Percentiles rank a stretch among this genome's conserved stretches.
These are phyloP conservation scores for Triplophysa rosa DNA, from an alignment of 2,113 vertebrate species.

Conservation along the genomic window DNA sequence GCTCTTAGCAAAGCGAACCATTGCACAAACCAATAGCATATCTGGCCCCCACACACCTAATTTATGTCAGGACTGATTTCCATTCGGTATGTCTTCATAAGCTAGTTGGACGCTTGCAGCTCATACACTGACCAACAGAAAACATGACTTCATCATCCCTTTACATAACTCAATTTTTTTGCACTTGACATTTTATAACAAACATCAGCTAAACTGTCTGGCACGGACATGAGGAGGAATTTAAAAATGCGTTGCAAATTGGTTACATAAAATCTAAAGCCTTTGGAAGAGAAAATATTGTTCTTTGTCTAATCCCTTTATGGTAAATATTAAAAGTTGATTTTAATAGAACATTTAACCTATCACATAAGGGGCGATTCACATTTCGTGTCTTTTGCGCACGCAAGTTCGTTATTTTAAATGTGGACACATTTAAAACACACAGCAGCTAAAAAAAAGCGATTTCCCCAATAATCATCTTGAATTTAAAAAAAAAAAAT, in stretches of 20 bases:
- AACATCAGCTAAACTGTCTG: neutral
- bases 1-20: neutral
- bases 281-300: neutral
- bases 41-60: slow-evolving; percentile 22
- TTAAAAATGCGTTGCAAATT: neutral
- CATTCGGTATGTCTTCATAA: neutral
- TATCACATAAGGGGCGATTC: no score
- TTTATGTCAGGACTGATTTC: slow-evolving; percentile 28
- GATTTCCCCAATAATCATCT: no score
- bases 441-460: no score
- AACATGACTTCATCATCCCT: slow-evolving; percentile 18
- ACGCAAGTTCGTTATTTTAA: no score
- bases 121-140: neutral
- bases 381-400: no score
- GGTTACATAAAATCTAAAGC: neutral
- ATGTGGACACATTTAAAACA: no score
- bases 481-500: no score
- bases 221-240: neutral
- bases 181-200: no score
- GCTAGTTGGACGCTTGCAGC: no score
- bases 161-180: neutral
- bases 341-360: no score
- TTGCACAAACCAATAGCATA: slow-evolving; percentile 13
- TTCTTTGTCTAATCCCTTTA: neutral
- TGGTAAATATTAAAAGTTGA: no score